Evolutionary conservation across 2,888 invertebrate species (phyloP).

Genomic region (Allygus modestus): DNA sequence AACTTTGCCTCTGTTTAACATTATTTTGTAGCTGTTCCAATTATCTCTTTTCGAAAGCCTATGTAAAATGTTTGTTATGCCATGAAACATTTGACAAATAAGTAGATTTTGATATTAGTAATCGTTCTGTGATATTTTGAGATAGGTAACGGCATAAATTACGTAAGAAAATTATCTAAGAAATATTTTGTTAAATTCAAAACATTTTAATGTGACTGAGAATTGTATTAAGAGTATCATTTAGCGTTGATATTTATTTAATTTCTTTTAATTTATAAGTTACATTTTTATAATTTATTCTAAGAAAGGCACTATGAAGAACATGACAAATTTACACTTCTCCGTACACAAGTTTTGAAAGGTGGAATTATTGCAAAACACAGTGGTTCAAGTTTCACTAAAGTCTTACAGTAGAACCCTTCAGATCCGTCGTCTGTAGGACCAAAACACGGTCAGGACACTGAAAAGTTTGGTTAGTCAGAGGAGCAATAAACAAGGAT

Average conservation of each 20-base stretch:
- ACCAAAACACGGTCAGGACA: too few relatives aligned
- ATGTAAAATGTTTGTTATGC: neutral
- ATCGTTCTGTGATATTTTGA: constrained; percentile 42
- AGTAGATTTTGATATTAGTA: constrained; percentile 26
- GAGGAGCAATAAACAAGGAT: too few relatives aligned
- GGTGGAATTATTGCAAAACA: too few relatives aligned
- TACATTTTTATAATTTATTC: neutral
- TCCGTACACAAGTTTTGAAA: neutral
- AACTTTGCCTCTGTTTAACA: too few relatives aligned
- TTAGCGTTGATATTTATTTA: neutral
- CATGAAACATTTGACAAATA: constrained; percentile 1
- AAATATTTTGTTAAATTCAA: constrained; percentile 3
- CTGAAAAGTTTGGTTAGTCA: too few relatives aligned
- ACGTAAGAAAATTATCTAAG: neutral
- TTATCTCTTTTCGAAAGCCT: neutral
- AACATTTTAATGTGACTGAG: neutral
- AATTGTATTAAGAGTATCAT: neutral
- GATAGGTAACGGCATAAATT: neutral
- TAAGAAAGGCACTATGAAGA: neutral
- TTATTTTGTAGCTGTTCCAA: too few relatives aligned
- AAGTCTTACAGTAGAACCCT: too few relatives aligned
- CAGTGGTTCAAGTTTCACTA: too few relatives aligned
- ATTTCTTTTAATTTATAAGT: neutral
- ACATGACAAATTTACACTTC: neutral
- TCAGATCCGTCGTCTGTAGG: too few relatives aligned